Evolutionary conservation across 2,888 invertebrate species (phyloP).

Genomic region (Spilosoma lubricipeda): DNA sequence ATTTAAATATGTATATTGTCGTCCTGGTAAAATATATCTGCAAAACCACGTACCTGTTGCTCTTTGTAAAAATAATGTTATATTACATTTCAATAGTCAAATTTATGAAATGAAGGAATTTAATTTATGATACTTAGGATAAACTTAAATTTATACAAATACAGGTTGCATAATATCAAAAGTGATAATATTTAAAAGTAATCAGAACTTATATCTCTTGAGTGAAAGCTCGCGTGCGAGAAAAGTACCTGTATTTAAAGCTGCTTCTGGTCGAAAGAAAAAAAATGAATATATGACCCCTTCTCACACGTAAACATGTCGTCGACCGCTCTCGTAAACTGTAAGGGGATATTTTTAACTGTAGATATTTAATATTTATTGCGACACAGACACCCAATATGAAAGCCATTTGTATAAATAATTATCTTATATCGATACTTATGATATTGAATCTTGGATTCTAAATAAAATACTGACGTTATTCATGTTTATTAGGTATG

Average conservation of each 20-base stretch:
- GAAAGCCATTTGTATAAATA: slow-evolving; percentile 81
- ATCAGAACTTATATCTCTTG: slow-evolving; percentile 57
- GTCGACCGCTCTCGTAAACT: slow-evolving; percentile 81
- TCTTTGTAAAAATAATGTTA: neutral
- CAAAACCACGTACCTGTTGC: neutral
- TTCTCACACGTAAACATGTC: slow-evolving; percentile 83
- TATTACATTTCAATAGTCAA: neutral
- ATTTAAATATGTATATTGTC: too few species aligned
- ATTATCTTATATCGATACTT: slow-evolving; percentile 65
- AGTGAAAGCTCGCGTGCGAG: slow-evolving; percentile 70
- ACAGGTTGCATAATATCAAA: slow-evolving; percentile 16
- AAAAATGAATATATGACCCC: slow-evolving; percentile 78
- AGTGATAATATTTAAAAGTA: slow-evolving; percentile 32
- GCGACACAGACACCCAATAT: slow-evolving; percentile 84
- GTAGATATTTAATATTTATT: slow-evolving; percentile 86
- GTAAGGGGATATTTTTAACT: slow-evolving; percentile 86
- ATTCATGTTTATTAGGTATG: slow-evolving; percentile 23
- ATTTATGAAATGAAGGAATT: neutral
- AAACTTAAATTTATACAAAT: slow-evolving; percentile 25
- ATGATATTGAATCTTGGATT: slow-evolving; percentile 42
- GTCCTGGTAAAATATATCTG: neutral
- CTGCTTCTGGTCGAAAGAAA: slow-evolving; percentile 69
- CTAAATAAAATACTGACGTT: slow-evolving; percentile 28
- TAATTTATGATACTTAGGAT: slow-evolving; percentile 9
- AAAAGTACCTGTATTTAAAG: slow-evolving; percentile 45